phyloP scores from a whole-genome alignment of 1,140 invertebrate genomes.

The Lucilia cuprina region DNA sequence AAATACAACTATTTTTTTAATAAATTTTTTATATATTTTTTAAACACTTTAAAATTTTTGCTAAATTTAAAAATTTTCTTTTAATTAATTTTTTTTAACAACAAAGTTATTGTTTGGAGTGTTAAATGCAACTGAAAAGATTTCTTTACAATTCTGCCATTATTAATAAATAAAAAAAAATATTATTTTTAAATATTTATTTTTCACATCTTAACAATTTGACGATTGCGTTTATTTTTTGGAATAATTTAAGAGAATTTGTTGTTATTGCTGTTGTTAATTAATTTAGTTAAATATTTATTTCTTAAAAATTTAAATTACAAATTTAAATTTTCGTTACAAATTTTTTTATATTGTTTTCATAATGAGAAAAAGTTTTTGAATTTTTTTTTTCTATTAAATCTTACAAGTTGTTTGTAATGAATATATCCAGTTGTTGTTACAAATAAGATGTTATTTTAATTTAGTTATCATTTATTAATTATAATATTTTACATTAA shows the following conservation, averaged over 20 bases:
- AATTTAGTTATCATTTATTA: too few relatives aligned
- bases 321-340: too few relatives aligned
- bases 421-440: too few relatives aligned
- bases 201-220: not conserved
- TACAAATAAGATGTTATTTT: too few relatives aligned
- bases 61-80: not conserved
- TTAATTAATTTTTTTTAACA: not conserved
- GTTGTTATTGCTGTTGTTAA: not conserved
- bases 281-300: not conserved
- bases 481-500: too few relatives aligned
- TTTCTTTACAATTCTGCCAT: constrained; percentile 6
- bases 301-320: not conserved
- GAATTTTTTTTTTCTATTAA: too few relatives aligned
- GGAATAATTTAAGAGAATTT: not conserved
- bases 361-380: too few relatives aligned
- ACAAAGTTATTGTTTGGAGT: not conserved
- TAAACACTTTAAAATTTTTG: not conserved
- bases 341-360: too few relatives aligned
- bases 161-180: constrained; percentile 30
- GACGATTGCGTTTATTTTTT: not conserved
- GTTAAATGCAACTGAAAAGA: constrained; percentile 32
- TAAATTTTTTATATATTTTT: too few relatives aligned
- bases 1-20: too few relatives aligned
- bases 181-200: not conserved
- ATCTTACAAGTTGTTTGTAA: too few relatives aligned